These are phyloP conservation scores for Gryllus longicercus DNA, from an alignment of 2,888 invertebrate species.

Conservation along the genomic window DNA sequence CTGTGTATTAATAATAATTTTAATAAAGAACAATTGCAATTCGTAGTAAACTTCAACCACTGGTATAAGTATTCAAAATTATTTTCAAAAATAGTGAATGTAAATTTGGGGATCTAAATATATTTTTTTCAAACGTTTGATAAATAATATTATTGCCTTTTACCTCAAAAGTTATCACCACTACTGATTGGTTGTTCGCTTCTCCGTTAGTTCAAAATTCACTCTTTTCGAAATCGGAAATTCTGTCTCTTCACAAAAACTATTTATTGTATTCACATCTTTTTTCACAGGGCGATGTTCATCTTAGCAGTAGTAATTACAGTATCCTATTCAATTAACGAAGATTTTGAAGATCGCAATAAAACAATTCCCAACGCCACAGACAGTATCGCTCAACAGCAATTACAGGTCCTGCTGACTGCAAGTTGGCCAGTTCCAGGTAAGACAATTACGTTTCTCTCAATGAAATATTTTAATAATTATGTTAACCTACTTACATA, in stretches of 20 bases:
- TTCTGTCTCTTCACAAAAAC: too few relatives aligned
- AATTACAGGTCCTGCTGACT: slow-evolving; percentile 44
- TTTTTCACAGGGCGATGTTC: slow-evolving; percentile 51
- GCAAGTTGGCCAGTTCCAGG: slow-evolving; percentile 52
- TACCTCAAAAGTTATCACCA: background rate
- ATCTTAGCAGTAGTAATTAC: slow-evolving; percentile 53
- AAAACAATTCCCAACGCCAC: slow-evolving; percentile 24
- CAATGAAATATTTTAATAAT: too few relatives aligned
- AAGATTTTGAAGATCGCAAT: slow-evolving; percentile 35
- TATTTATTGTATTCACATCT: background rate
- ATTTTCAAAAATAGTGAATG: too few relatives aligned
- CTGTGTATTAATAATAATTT: too few relatives aligned
- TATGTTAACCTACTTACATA: too few relatives aligned
- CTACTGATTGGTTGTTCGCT: background rate
- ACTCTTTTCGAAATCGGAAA: too few relatives aligned
- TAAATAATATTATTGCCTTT: background rate
- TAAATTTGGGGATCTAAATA: too few relatives aligned
- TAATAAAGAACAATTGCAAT: too few relatives aligned
- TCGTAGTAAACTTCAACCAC: too few relatives aligned
- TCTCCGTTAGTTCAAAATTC: background rate
- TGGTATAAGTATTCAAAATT: too few relatives aligned
- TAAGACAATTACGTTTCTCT: slow-evolving; percentile 38
- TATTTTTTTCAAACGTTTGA: too few relatives aligned
- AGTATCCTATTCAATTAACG: slow-evolving; percentile 52
- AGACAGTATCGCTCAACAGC: slow-evolving; percentile 27